Conservation (phyloP, 2,797 vertebrate species). For the Dendrocincla fuliginosa region DNA sequence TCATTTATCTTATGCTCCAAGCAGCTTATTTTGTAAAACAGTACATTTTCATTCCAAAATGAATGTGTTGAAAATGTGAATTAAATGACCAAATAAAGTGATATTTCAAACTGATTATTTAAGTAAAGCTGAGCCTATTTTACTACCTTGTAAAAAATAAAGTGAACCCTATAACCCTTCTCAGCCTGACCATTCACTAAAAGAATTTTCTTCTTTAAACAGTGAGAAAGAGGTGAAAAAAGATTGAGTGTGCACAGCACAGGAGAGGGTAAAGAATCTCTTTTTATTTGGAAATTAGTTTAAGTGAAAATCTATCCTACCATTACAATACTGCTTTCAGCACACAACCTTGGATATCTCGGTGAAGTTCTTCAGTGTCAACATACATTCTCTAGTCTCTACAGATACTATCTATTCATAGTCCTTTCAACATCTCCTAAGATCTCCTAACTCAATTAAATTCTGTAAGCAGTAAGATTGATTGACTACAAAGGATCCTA, state of each 20-base stretch:
- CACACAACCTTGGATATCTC: background rate
- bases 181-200: background rate
- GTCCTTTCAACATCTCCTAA: background rate
- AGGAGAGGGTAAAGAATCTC: background rate
- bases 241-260: background rate
- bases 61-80: background rate
- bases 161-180: background rate
- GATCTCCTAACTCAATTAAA: background rate
- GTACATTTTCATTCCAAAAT: background rate
- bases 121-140: background rate
- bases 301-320: background rate
- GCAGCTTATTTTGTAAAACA: background rate
- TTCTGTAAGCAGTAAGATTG: background rate
- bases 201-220: background rate
- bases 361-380: background rate
- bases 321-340: background rate
- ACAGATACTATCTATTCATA: background rate
- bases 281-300: background rate
- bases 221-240: background rate
- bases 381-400: background rate
- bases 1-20: background rate
- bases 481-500: background rate
- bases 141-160: background rate
- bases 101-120: background rate
- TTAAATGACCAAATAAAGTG: background rate